Evolutionary conservation across 2,888 invertebrate species (phyloP).

Genomic region (Acronicta leporina): DNA sequence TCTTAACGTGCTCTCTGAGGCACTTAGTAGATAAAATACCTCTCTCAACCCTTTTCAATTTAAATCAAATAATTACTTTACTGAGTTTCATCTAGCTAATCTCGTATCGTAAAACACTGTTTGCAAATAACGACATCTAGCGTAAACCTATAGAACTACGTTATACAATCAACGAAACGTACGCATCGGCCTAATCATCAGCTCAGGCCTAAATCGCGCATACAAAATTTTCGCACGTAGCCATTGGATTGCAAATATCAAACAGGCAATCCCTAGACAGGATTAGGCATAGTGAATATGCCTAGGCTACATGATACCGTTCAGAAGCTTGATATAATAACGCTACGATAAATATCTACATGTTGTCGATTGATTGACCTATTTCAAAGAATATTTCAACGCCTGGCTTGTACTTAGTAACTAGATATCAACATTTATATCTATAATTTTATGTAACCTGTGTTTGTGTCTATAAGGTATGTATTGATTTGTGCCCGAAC

Average conservation of each 20-base stretch:
- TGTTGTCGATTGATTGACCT: too few species aligned
- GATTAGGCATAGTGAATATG: constrained; percentile 22
- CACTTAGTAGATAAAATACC: too few species aligned
- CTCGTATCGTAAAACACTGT: not conserved
- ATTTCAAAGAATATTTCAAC: too few species aligned
- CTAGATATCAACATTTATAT: too few species aligned
- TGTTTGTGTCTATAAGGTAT: too few species aligned
- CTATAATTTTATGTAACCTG: too few species aligned
- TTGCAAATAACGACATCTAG: constrained; percentile 19
- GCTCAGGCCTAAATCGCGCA: constrained; percentile 8
- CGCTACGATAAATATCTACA: too few species aligned
- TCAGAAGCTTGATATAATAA: not conserved
- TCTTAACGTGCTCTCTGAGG: too few species aligned
- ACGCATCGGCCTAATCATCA: constrained; percentile 17
- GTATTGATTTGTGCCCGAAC: too few species aligned
- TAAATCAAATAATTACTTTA: too few species aligned
- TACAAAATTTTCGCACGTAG: constrained; percentile 37
- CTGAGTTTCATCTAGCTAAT: not conserved
- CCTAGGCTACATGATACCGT: constrained; percentile 10
- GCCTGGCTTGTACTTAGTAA: too few species aligned
- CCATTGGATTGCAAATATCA: constrained; percentile 40
- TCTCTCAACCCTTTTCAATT: too few species aligned
- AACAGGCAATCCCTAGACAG: constrained; percentile 33
- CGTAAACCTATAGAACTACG: constrained; percentile 9
- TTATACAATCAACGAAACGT: constrained; percentile 19